Conservation (phyloP, 2,888 invertebrate genomes). For the Bedellia somnulentella region DNA sequence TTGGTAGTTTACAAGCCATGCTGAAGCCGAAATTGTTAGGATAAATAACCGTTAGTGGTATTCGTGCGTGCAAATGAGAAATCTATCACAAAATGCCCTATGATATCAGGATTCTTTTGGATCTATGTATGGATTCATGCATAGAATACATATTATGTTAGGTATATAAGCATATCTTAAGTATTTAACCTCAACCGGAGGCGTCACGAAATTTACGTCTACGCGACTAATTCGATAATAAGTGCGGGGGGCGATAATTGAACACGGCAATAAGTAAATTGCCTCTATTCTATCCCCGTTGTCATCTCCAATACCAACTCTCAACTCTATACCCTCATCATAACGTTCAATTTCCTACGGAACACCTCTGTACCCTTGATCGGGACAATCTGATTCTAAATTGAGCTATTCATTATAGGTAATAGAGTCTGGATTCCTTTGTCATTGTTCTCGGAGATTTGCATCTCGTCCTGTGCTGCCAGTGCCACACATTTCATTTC, state of each 20-base stretch:
- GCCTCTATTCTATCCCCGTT: slow-evolving; percentile 21
- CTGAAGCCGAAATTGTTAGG: no score
- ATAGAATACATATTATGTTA: no score
- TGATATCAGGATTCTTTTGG: no score
- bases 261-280: slow-evolving; percentile 57
- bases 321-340: slow-evolving; percentile 16
- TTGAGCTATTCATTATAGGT: slow-evolving; percentile 25
- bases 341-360: slow-evolving; percentile 20
- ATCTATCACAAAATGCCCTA: no score
- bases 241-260: slow-evolving; percentile 60
- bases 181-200: no score
- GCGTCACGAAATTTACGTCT: slow-evolving; percentile 47
- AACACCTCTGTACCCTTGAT: slow-evolving; percentile 13
- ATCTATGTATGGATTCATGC: no score
- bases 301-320: slow-evolving; percentile 15
- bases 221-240: slow-evolving; percentile 56
- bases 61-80: no score
- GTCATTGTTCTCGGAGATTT: slow-evolving; percentile 24
- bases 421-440: slow-evolving; percentile 24
- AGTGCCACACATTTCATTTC: slow-evolving; percentile 34
- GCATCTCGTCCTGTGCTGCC: slow-evolving; percentile 37
- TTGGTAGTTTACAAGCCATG: no score
- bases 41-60: no score
- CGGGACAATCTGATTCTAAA: slow-evolving; percentile 25
- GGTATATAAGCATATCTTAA: no score